Base-by-base conservation (phyloP, 2,888 invertebrate species). In the Linyphia triangularis region DNA sequence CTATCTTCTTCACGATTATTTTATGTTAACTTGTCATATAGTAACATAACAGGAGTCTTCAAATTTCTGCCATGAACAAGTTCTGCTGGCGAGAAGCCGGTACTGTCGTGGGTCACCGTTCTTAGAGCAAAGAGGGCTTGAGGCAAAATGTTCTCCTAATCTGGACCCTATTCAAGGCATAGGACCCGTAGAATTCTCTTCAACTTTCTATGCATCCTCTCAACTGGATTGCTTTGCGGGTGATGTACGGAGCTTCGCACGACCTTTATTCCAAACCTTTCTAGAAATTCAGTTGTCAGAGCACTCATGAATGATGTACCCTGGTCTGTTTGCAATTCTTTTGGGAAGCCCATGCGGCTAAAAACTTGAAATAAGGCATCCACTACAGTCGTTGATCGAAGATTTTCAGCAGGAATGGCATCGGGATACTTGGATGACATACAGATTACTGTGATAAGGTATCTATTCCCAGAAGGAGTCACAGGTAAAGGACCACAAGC, bases 401-500 rank as follows among this genome's bases (percentile, higher is more conserved):
- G 26, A 24, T 75, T 33, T 19, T 16, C 16, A 2, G 37, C 75
- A 24, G 84, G 67, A 24, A 84, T 63, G 0, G 67, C 75, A 37
- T 84, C 75, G 4, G 75, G 75, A 10, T 75, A 65, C 19, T 65
- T 84, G 5, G 72, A 72, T 0, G 61, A 6, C 37, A 70, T 19
- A 37, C 81, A 82, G 13, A 82, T 70, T 10, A 59, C 57, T 9
- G 81, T 70, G 19, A 82, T 82, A 9, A 72, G 40, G 37, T 82
- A 82, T 37, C 26, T 51, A 4, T 73, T 73, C 51, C 51, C 73
- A 13, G 30, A 33, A 6, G 75, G 0, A 16, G 75, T 65, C 1
- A 72, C 19, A 1, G 33, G 67, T 1, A 84, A 67, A 1, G 69
- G 84, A 9, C 69, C 59, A 22, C 51, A 51, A 22, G 57, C 22